Evolutionary conservation across 1,140 invertebrate genomes (phyloP).

Genomic region (Drosophila azteca): DNA sequence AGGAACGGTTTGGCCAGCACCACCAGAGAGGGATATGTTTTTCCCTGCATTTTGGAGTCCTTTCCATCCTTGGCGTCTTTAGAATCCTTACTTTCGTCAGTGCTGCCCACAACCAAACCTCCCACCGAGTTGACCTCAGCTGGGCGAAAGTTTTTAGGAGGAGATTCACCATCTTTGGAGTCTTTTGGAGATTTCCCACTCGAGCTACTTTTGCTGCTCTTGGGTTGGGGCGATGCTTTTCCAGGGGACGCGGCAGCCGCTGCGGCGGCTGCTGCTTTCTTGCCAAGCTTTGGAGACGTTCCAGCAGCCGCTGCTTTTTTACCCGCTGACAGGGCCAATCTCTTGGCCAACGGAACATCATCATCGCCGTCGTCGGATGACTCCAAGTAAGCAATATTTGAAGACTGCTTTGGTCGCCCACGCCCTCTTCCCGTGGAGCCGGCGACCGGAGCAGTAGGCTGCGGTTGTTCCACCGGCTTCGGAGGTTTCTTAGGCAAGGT

Average conservation of each 20-base stretch:
- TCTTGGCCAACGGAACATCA: conserved; percentile 80
- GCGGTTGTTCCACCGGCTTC: conserved; percentile 50
- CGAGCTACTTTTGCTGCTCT: conserved; percentile 37
- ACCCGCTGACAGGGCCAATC: conserved; percentile 64
- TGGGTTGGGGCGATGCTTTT: conserved; percentile 56
- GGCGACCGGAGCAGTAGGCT: background rate
- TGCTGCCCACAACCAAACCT: conserved; percentile 86
- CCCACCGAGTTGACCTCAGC: conserved; percentile 88
- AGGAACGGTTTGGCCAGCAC: conserved; percentile 91
- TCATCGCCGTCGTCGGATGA: conserved; percentile 83
- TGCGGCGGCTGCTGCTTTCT: conserved; percentile 25
- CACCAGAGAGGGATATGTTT: conserved; percentile 92
- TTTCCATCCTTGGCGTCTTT: conserved; percentile 86
- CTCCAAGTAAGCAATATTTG: conserved; percentile 77
- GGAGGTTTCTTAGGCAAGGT: conserved; percentile 85
- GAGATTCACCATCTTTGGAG: conserved; percentile 41
- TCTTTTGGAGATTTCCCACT: conserved; percentile 37
- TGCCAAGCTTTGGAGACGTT: conserved; percentile 28
- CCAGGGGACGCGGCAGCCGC: conserved; percentile 23
- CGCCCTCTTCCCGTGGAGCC: conserved; percentile 48
- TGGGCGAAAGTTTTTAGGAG: conserved; percentile 84
- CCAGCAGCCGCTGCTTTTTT: conserved; percentile 64
- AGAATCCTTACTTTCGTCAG: conserved; percentile 66
- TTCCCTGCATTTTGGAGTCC: conserved; percentile 90
- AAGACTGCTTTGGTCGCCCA: conserved; percentile 49